Evolutionary conservation across 2,888 invertebrate genomes (phyloP).

Genomic region (Altica lythri): DNA sequence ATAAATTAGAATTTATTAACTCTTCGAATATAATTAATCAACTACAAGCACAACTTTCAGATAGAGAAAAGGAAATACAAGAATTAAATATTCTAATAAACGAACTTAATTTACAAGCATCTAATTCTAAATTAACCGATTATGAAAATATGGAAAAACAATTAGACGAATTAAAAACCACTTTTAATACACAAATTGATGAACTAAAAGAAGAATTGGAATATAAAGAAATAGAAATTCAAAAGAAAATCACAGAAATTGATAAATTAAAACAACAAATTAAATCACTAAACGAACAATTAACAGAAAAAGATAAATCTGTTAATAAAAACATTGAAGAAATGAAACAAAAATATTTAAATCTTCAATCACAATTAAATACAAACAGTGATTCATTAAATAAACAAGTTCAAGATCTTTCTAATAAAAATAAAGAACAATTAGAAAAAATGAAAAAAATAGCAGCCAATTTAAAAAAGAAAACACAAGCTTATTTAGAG

Average conservation of each 20-base stretch:
- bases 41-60: constrained; percentile 45
- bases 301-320: constrained; percentile 57
- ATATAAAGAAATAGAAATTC: constrained; percentile 37
- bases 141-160: constrained; percentile 61
- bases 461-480: constrained; percentile 77
- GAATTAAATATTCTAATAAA: constrained; percentile 58
- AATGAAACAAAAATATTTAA: constrained; percentile 53
- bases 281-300: constrained; percentile 55
- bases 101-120: constrained; percentile 62
- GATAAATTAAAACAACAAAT: constrained; percentile 51
- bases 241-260: constrained; percentile 60
- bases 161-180: constrained; percentile 62
- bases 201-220: constrained; percentile 65
- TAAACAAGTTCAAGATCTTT: constrained; percentile 58
- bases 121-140: constrained; percentile 55
- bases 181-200: constrained; percentile 61
- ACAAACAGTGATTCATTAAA: constrained; percentile 49
- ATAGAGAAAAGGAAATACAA: constrained; percentile 45
- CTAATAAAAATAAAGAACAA: constrained; percentile 70
- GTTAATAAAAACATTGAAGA: constrained; percentile 52
- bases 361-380: constrained; percentile 52
- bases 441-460: constrained; percentile 79
- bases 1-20: constrained; percentile 50
- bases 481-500: constrained; percentile 67
- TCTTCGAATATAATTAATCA: constrained; percentile 47